A percentile compares a stretch with the other conserved stretches of the same genome.
phyloP scores from a whole-genome alignment of 2,888 invertebrate genomes.

The Nysson spinosus region DNA sequence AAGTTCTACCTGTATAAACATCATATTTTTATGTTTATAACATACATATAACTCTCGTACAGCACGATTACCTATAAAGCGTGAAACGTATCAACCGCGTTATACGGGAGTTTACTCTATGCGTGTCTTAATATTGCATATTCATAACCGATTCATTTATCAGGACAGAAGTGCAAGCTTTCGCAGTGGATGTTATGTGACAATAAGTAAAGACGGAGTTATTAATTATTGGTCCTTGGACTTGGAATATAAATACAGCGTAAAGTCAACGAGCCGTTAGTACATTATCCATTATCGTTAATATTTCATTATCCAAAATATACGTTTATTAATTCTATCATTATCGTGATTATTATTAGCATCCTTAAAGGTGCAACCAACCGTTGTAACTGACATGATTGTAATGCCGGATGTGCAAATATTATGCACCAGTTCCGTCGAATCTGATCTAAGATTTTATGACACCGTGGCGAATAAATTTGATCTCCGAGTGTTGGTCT shows the following conservation, averaged over 20 bases:
- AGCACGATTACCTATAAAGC: no score
- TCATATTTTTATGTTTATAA: background rate
- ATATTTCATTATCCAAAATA: background rate
- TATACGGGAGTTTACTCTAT: background rate
- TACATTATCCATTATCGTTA: slow-evolving; percentile 48
- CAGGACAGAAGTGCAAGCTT: slow-evolving; percentile 80
- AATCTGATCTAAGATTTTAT: slow-evolving; percentile 88
- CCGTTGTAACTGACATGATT: slow-evolving; percentile 87
- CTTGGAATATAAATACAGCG: slow-evolving; percentile 82
- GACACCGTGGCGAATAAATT: slow-evolving; percentile 87
- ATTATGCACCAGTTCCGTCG: slow-evolving; percentile 87
- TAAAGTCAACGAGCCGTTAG: slow-evolving; percentile 83
- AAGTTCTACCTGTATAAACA: slow-evolving; percentile 78
- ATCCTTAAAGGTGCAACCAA: slow-evolving; percentile 81
- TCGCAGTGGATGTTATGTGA: slow-evolving; percentile 84
- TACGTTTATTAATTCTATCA: background rate
- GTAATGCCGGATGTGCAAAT: slow-evolving; percentile 88
- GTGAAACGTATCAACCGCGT: no score
- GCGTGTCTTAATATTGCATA: background rate
- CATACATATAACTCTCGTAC: no score
- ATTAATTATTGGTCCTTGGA: slow-evolving; percentile 88
- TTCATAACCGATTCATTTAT: background rate
- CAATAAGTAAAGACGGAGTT: slow-evolving; percentile 87
- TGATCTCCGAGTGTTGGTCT: slow-evolving; percentile 82
- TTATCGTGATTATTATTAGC: no score